These are phyloP conservation scores for Lichenostomus cassidix DNA, from an alignment of 2,113 vertebrate genomes.

Conservation along the genomic window DNA sequence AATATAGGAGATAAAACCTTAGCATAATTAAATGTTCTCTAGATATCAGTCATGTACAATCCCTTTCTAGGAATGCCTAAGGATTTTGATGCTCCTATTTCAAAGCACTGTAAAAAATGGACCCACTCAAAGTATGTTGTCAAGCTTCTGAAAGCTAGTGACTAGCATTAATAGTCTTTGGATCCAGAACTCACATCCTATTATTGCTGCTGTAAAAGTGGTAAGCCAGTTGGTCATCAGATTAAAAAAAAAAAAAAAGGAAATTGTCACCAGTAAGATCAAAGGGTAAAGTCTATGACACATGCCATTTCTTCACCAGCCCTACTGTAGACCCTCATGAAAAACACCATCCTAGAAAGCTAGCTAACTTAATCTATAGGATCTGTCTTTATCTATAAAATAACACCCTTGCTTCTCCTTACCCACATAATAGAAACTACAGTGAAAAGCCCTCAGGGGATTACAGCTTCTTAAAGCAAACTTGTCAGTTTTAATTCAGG, in stretches of 20 bases:
- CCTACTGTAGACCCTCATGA: background rate
- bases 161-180: background rate
- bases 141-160: background rate
- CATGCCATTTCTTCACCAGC: background rate
- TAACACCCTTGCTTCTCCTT: background rate
- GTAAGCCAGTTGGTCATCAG: background rate
- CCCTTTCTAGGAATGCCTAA: background rate
- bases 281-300: background rate
- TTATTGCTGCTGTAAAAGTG: background rate
- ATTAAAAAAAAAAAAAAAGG: background rate
- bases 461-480: conserved; percentile 42
- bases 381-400: background rate
- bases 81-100: background rate
- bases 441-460: background rate
- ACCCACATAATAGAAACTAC: background rate
- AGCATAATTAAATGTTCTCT: background rate
- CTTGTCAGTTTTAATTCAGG: conserved; percentile 54
- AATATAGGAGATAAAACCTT: background rate
- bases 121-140: background rate
- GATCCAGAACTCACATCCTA: background rate
- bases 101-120: background rate
- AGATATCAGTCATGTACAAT: background rate
- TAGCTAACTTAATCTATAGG: background rate
- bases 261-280: background rate
- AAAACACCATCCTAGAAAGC: background rate